Conservation (phyloP, 2,797 vertebrate species). For the Molossus molossus region DNA sequence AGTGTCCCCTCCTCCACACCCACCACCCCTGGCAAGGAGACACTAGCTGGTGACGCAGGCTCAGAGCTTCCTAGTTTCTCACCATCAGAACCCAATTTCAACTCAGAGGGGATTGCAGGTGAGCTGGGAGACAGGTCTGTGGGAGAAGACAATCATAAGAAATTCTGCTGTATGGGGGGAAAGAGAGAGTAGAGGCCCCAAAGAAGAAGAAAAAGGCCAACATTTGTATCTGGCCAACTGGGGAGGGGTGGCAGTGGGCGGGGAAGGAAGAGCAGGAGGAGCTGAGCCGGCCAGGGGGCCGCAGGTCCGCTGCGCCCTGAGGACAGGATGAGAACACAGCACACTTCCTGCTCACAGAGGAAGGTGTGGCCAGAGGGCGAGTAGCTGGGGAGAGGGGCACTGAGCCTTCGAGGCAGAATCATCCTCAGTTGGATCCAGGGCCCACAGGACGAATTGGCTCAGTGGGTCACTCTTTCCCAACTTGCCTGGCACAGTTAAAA, state of each 20-base stretch:
- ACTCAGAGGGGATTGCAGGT: too few relatives aligned
- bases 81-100: neutral
- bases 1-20: neutral
- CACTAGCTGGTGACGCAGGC: neutral
- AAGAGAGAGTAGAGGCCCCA: neutral
- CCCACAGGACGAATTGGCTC: neutral
- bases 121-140: neutral
- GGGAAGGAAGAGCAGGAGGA: neutral
- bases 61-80: neutral
- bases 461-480: neutral
- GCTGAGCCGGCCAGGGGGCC: neutral
- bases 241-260: neutral
- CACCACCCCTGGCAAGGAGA: neutral
- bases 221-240: rapidly evolving
- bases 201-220: neutral
- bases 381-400: neutral
- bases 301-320: neutral
- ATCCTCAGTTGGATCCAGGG: neutral
- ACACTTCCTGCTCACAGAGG: neutral
- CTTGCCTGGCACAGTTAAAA: neutral
- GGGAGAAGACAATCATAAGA: neutral
- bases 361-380: neutral
- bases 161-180: neutral
- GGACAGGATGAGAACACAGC: neutral
- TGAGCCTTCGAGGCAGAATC: neutral